Conservation (phyloP, 92 coral and sea anemone species). For the Parazoanthus darwini region DNA sequence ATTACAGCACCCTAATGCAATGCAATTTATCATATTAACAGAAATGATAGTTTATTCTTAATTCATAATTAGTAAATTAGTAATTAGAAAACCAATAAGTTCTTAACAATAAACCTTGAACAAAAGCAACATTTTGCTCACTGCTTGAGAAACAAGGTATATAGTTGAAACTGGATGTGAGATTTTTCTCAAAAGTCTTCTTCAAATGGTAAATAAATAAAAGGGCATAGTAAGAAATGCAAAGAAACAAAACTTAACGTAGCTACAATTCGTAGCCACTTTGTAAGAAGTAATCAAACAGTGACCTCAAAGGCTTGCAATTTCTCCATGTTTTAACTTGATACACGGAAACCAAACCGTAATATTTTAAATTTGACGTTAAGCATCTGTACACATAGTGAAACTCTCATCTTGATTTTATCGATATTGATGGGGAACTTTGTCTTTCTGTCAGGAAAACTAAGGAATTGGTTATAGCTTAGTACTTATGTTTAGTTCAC, state of each 20-base stretch:
- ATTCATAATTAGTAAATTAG: slow-evolving; percentile 8
- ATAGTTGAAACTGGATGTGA: background rate
- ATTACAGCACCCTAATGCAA: background rate
- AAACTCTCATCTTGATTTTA: background rate
- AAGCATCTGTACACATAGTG: background rate
- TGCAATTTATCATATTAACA: slow-evolving; percentile 23
- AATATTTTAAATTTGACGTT: background rate
- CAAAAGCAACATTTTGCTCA: background rate
- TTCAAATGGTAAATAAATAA: background rate
- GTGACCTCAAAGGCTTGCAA: slow-evolving; percentile 23
- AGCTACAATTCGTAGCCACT: background rate
- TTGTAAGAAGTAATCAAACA: background rate
- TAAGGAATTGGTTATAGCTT: background rate
- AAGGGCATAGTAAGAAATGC: background rate
- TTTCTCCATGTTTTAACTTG: slow-evolving; percentile 10
- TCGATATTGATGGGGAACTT: background rate
- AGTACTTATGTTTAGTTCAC: background rate
- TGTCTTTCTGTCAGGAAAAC: background rate
- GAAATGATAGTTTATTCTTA: slow-evolving; percentile 5
- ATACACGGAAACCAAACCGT: background rate
- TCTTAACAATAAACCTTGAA: background rate
- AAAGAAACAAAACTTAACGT: background rate
- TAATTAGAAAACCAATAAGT: background rate
- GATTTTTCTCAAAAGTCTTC: background rate
- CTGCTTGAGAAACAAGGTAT: background rate